Base-by-base conservation (phyloP, 2,113 vertebrate species). In the Xerus inauris region DNA sequence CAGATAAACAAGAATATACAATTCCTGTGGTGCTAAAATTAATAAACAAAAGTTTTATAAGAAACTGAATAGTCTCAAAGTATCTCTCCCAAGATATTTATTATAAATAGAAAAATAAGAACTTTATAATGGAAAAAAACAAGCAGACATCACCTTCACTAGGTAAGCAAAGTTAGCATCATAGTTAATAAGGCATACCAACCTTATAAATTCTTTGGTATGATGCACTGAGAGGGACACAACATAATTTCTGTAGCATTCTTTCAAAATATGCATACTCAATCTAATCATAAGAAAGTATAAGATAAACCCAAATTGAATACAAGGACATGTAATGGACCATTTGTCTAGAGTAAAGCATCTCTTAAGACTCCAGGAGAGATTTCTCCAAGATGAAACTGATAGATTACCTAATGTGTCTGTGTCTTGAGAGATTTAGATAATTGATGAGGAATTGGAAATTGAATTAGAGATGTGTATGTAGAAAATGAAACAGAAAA, bases 91-190 rank as follows among this genome's bases (percentile, higher is more conserved):
- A 62, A 62, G 59, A 87, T 69, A 65, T 32, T 73, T 95, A 65
- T 82, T 87, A 88, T 35, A 67, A 81, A 86, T 40, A 62, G 57
- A 91, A 91, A 91, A 81, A 65, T 6, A 73, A 19, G n/a, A 92
- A 40, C 47, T 47, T 87, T 92, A 47, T 45, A 75, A 72, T 81
- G 54, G 38, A 73, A 45, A 87, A 87, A 91, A 87, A 30, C 54
- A 75, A 30, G 57, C 38, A 87, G 47, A 82, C 10, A 87, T 6
- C 19, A 92, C 65, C 38, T 75, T 64, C 20, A 87, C 13, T 69
- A 81, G 72, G 32, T 76, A 14, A 47, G n/a, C 32, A 87, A 87
- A 91, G 14, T 71, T 71, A 89, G 47, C 32, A 49, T 86, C 64
- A n/a, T 4, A 11, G 6, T 51, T 72, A 94, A 40, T 38, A 82